phyloP scores from a whole-genome alignment of 2,888 invertebrate species.

The Acanthopleura granulata region DNA sequence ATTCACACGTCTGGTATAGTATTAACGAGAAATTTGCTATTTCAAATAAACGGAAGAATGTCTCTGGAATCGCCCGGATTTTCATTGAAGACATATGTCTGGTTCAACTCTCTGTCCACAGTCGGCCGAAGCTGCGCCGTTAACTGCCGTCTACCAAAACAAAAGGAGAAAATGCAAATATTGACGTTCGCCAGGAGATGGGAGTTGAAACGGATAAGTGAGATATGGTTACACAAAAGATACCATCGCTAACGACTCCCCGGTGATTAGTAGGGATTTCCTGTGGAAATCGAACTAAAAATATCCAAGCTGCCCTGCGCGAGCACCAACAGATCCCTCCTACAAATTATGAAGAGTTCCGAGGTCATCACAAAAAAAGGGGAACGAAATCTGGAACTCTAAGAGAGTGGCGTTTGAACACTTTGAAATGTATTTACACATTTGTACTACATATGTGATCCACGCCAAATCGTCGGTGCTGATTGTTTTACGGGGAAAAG shows the following conservation, averaged over 20 bases:
- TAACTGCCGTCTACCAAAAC: constrained; percentile 2
- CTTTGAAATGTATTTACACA: constrained; percentile 19
- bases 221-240: constrained; percentile 20
- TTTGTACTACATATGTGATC: constrained; percentile 16
- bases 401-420: neutral
- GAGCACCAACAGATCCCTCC: neutral
- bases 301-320: constrained; percentile 2
- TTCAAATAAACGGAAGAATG: no score
- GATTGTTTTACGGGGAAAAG: constrained; percentile 14
- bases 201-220: constrained; percentile 17
- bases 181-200: neutral
- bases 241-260: constrained; percentile 3
- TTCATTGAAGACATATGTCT: neutral
- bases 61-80: no score
- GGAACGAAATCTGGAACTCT: constrained; percentile 9
- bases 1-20: no score
- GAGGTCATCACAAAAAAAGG: neutral
- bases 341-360: neutral
- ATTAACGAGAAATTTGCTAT: no score
- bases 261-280: neutral
- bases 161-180: constrained; percentile 3
- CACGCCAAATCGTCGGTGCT: neutral
- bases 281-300: constrained; percentile 17
- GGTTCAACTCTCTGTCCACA: neutral
- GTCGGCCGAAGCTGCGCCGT: neutral